These are phyloP conservation scores for Leucoraja erinaceus DNA, from an alignment of 2,113 vertebrate species.

Conservation along the genomic window DNA sequence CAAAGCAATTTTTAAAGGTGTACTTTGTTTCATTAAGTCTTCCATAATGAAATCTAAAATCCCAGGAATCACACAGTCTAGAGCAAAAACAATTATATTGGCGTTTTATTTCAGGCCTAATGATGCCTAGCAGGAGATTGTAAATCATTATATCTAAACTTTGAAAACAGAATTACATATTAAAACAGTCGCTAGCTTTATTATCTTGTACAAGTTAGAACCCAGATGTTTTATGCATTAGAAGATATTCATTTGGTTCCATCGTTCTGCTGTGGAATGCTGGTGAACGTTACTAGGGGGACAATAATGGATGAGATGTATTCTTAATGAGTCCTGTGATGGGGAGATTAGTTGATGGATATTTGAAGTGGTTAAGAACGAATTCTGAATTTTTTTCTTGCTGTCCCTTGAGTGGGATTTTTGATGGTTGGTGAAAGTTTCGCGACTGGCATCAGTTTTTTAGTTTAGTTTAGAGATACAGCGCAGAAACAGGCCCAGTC, in stretches of 20 bases:
- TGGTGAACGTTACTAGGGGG: background rate
- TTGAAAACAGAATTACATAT: slow-evolving; percentile 8
- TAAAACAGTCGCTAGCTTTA: slow-evolving; percentile 2
- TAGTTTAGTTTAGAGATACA: background rate
- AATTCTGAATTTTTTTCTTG: slow-evolving; percentile 15
- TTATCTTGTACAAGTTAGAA: slow-evolving; percentile 4
- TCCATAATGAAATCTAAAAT: background rate
- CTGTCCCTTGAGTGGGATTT: background rate
- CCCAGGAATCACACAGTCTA: background rate
- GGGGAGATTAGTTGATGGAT: background rate
- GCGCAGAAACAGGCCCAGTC: too few species aligned
- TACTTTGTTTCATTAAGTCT: background rate
- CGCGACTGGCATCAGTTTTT: background rate
- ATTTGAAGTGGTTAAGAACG: background rate
- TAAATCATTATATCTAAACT: background rate
- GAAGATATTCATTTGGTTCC: slow-evolving; percentile 9
- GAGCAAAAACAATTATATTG: background rate
- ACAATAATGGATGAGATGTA: background rate
- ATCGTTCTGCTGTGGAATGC: background rate
- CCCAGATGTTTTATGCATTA: slow-evolving; percentile 30
- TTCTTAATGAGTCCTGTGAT: background rate
- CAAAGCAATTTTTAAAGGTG: background rate
- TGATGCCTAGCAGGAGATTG: background rate
- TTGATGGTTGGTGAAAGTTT: background rate
- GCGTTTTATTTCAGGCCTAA: background rate